phyloP scores from a whole-genome alignment of 2,797 vertebrate genomes.

The Spinus pinus region DNA sequence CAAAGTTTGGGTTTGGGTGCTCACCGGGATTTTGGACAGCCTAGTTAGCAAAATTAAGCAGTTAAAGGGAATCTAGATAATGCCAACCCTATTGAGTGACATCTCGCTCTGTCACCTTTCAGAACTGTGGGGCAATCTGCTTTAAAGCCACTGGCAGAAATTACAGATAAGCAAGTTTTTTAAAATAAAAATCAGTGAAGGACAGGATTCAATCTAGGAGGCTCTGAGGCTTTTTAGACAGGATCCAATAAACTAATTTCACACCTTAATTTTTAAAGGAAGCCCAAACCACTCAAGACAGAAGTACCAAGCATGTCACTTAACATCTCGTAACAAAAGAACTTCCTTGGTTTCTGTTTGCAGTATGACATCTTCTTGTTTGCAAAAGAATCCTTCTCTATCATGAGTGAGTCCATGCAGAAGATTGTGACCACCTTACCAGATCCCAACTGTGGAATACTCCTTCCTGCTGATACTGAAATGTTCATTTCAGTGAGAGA shows the following conservation, averaged over 20 bases:
- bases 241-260: accelerated
- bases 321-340: not conserved
- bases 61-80: not conserved
- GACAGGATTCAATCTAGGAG: not conserved
- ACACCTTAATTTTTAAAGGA: not conserved
- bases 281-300: not conserved
- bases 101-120: not conserved
- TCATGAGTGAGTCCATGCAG: not conserved
- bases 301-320: not conserved
- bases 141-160: not conserved
- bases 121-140: not conserved
- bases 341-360: not conserved
- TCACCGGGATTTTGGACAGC: not conserved
- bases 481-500: not conserved
- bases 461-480: not conserved
- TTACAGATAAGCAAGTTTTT: not conserved
- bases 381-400: not conserved
- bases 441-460: not conserved
- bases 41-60: not conserved
- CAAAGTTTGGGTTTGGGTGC: not conserved
- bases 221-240: not conserved
- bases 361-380: not conserved
- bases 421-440: not conserved
- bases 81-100: not conserved
- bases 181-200: not conserved